A percentile compares a stretch with the other conserved stretches of the same genome.
Conservation (phyloP, 2,797 vertebrate species). For the Lagodon rhomboides region DNA sequence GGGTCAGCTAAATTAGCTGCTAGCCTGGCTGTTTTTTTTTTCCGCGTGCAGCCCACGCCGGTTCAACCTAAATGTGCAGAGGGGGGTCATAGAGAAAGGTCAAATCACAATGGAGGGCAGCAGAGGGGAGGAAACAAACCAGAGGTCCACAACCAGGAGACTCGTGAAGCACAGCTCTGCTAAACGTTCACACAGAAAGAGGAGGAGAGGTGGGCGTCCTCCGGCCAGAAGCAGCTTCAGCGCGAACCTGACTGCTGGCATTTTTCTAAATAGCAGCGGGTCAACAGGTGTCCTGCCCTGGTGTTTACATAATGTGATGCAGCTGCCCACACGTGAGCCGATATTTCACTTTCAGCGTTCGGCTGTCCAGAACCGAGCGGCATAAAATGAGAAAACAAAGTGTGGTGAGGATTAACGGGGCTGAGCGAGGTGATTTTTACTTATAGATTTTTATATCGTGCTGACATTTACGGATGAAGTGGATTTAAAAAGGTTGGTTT, state of each 20-base stretch:
- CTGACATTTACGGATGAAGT: conserved; percentile 15
- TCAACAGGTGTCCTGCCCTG: conserved; percentile 57
- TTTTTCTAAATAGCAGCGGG: conserved; percentile 69
- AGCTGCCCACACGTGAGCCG: conserved; percentile 39
- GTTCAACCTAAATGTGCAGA: conserved; percentile 66
- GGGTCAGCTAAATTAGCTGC: conserved; percentile 76
- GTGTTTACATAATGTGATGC: conserved; percentile 61
- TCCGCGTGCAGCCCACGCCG: conserved; percentile 33
- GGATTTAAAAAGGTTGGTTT: conserved; percentile 27
- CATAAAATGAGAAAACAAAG: conserved; percentile 21
- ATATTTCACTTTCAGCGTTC: conserved; percentile 20
- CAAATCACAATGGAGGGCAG: conserved; percentile 62
- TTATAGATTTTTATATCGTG: neutral
- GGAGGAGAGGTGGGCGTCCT: conserved; percentile 58
- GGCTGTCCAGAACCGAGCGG: conserved; percentile 13
- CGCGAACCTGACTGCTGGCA: conserved; percentile 54
- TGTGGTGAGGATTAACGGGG: conserved; percentile 8
- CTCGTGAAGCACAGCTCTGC: conserved; percentile 2
- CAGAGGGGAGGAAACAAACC: conserved; percentile 15
- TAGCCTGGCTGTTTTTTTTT: conserved; percentile 43
- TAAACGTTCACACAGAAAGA: conserved; percentile 29
- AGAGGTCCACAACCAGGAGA: conserved; percentile 5
- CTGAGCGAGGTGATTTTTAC: neutral
- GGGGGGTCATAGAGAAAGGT: conserved; percentile 60
- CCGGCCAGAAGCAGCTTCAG: conserved; percentile 45